These are phyloP conservation scores for Smutsia temminckii DNA, from an alignment of 2,797 vertebrate genomes.

Conservation along the genomic window DNA sequence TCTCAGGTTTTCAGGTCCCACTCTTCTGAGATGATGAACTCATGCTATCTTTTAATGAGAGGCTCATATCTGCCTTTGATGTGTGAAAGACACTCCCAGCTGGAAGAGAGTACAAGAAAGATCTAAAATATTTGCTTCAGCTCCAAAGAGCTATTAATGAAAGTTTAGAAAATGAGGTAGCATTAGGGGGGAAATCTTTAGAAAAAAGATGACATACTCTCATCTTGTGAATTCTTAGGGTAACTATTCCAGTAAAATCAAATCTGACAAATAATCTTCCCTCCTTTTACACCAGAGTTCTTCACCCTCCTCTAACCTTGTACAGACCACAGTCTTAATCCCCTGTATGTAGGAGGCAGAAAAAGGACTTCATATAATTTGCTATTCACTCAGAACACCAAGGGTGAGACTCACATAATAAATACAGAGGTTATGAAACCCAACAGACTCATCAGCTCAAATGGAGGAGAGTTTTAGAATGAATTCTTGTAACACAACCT, in stretches of 20 bases:
- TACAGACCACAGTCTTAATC: conserved; percentile 20
- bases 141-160: conserved; percentile 72
- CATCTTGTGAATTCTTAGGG: conserved; percentile 62
- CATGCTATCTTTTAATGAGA: conserved; percentile 76
- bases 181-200: conserved; percentile 33
- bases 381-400: conserved; percentile 44
- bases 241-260: conserved; percentile 54
- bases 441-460: conserved; percentile 40
- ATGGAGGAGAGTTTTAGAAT: conserved; percentile 30
- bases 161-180: conserved; percentile 74
- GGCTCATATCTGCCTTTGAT: conserved; percentile 73
- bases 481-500: conserved; percentile 43
- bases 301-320: background rate
- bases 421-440: conserved; percentile 48
- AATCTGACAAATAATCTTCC: conserved; percentile 50
- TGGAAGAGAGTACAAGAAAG: conserved; percentile 68
- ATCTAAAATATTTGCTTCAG: conserved; percentile 76
- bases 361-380: background rate
- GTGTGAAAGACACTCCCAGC: conserved; percentile 78
- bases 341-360: background rate
- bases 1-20: conserved; percentile 60
- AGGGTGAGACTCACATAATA: conserved; percentile 11
- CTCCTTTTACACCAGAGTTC: conserved; percentile 33
- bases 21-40: conserved; percentile 70
- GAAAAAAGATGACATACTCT: conserved; percentile 50